Evolutionary conservation across 2,888 invertebrate genomes (phyloP), one percentile per base, ranked within the genome.

Genomic region (Amiota communis): DNA sequence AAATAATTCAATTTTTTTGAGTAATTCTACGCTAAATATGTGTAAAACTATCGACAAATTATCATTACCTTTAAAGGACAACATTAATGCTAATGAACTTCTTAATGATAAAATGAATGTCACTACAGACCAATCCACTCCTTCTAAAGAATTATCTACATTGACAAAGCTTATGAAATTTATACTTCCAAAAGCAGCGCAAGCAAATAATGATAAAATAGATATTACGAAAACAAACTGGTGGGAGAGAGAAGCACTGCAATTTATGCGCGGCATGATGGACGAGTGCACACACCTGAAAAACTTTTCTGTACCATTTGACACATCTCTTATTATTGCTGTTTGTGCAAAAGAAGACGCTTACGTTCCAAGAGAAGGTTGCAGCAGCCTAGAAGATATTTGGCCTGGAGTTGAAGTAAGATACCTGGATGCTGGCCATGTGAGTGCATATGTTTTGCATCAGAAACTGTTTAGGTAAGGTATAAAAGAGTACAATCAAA

Each of bases 201-300:
- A 80, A 11, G 76, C 70, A 10, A 78, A 77, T 56, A 80, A 73
- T 56, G 85, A 82, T 11, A 87, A 86, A 78, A 92, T 92, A 87
- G 91, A 92, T 81, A 92, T 92, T 82, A 91, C 89, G 71, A 92
- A 92, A 86, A 92, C 92, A 72, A 94, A 94, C 80, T 93, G 93
- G 92, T 92, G 94, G 79, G 94, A 95, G 87, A 92, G 93, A 81
- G 96, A 97, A 89, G 95, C 96, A 0, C 83, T 96, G 72, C 95
- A 96, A 90, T 98, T 99, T 87, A 98, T 99, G 98, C 91, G 96
- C 68, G 98, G 98, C 0, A 94, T 99, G 80, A 99, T 99, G 99
- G 99, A 99, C 87, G 98, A 99, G 89, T 99, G 98, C 88, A 99
- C 99, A 0, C 98, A 98, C 90, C 91, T 99, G 57, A 96, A 94